These are phyloP conservation scores for Erebia epiphron DNA, from an alignment of 2,888 invertebrate genomes.

Conservation along the genomic window DNA sequence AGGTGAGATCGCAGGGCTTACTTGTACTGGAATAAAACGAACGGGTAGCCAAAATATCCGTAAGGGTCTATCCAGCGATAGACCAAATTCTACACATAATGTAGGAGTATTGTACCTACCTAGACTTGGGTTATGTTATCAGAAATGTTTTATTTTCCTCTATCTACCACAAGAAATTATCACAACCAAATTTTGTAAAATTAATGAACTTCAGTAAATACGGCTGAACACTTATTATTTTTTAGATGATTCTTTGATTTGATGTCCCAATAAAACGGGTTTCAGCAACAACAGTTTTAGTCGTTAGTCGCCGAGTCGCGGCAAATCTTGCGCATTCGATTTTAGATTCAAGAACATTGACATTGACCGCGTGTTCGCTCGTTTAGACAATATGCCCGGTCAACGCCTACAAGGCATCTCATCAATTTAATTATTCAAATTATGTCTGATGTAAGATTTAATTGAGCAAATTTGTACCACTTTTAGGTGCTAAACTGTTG, in stretches of 20 bases:
- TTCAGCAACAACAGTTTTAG: neutral
- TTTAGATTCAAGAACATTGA: conserved; percentile 7
- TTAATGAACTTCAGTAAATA: too few species aligned
- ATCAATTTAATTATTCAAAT: conserved; percentile 18
- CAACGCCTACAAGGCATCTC: conserved; percentile 18
- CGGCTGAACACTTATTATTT: neutral
- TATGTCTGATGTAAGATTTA: neutral
- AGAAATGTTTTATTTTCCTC: too few species aligned
- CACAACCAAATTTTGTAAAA: too few species aligned
- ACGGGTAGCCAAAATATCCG: too few species aligned
- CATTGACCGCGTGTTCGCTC: conserved; percentile 21
- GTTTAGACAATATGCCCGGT: neutral
- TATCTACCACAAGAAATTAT: too few species aligned
- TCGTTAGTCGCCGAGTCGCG: neutral
- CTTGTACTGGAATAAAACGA: too few species aligned
- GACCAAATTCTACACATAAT: too few species aligned
- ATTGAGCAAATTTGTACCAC: neutral
- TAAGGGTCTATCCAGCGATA: too few species aligned
- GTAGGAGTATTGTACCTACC: too few species aligned
- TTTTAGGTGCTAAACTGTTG: neutral
- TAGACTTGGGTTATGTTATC: too few species aligned
- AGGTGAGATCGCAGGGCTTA: too few species aligned
- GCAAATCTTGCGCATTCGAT: conserved; percentile 14
- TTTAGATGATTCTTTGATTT: neutral
- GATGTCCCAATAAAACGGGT: neutral